These are phyloP conservation scores for Pteronotus mesoamericanus DNA, from an alignment of 2,797 vertebrate genomes.

Conservation along the genomic window DNA sequence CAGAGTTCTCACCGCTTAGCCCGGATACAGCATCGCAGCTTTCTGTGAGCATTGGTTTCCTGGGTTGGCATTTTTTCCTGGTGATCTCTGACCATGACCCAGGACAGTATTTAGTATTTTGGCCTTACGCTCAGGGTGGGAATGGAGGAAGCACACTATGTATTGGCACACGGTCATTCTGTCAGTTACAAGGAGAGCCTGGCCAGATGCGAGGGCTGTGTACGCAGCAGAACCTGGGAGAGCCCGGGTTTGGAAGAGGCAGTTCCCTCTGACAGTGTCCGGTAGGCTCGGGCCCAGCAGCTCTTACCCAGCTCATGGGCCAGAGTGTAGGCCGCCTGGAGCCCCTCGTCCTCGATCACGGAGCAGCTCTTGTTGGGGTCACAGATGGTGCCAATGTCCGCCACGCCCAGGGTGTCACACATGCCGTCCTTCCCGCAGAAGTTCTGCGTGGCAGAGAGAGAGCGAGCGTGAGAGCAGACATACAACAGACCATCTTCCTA, in stretches of 20 bases:
- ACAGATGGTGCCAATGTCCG: conserved; percentile 95
- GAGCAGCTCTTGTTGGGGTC: conserved; percentile 96
- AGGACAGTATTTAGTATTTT: neutral
- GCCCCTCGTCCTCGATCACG: conserved; percentile 94
- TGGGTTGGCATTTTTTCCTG: neutral
- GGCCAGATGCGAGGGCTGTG: neutral
- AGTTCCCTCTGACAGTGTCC: accelerated
- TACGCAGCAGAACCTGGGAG: neutral
- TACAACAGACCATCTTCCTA: neutral
- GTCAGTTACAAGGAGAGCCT: neutral
- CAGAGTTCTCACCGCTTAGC: neutral
- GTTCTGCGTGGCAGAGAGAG: conserved; percentile 81
- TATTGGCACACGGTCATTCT: neutral
- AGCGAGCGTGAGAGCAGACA: neutral
- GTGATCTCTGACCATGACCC: neutral
- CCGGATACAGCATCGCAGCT: accelerated
- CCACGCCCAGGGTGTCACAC: conserved; percentile 95
- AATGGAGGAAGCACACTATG: neutral
- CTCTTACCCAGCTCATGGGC: conserved; percentile 94
- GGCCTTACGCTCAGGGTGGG: neutral
- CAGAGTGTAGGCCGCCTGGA: conserved; percentile 94
- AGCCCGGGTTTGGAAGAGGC: neutral
- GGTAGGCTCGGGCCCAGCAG: accelerated
- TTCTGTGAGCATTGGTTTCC: accelerated
- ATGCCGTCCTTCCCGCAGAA: conserved; percentile 91